Evolutionary conservation across 1,140 invertebrate species (phyloP).

Genomic region (Drosophila orena): DNA sequence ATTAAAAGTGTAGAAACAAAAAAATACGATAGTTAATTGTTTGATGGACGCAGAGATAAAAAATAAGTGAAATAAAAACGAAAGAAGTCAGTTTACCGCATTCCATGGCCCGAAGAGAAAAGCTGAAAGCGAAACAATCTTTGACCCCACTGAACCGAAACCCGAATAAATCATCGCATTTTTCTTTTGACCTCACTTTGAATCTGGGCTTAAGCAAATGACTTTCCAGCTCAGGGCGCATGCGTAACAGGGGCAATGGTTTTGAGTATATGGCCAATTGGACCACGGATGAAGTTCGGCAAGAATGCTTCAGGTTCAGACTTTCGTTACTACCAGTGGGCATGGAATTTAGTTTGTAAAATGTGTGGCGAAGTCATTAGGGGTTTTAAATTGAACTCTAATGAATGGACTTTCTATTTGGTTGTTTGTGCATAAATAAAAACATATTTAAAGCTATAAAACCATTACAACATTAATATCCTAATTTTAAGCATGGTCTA

Average conservation of each 20-base stretch:
- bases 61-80: slow-evolving; percentile 33
- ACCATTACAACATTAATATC: too few species aligned
- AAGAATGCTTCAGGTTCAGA: not conserved
- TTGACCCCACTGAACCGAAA: slow-evolving; percentile 43
- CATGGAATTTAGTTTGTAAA: not conserved
- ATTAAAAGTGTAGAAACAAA: slow-evolving; percentile 46
- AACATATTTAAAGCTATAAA: too few species aligned
- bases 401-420: too few species aligned
- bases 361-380: too few species aligned
- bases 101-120: slow-evolving; percentile 39
- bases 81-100: slow-evolving; percentile 23
- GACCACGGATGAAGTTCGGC: slow-evolving; percentile 16
- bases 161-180: slow-evolving; percentile 72
- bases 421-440: too few species aligned
- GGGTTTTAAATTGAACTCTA: too few species aligned
- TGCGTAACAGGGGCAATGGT: slow-evolving; percentile 47
- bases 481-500: too few species aligned
- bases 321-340: not conserved
- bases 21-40: slow-evolving; percentile 41
- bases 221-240: slow-evolving; percentile 49
- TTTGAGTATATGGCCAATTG: slow-evolving; percentile 7
- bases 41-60: slow-evolving; percentile 27
- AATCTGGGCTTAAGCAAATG: slow-evolving; percentile 28
- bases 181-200: slow-evolving; percentile 29
- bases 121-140: slow-evolving; percentile 53